Percentiles rank a stretch among this genome's conserved stretches.
These are phyloP conservation scores for Irena cyanogastra DNA, from an alignment of 2,113 vertebrate species.

Conservation along the genomic window DNA sequence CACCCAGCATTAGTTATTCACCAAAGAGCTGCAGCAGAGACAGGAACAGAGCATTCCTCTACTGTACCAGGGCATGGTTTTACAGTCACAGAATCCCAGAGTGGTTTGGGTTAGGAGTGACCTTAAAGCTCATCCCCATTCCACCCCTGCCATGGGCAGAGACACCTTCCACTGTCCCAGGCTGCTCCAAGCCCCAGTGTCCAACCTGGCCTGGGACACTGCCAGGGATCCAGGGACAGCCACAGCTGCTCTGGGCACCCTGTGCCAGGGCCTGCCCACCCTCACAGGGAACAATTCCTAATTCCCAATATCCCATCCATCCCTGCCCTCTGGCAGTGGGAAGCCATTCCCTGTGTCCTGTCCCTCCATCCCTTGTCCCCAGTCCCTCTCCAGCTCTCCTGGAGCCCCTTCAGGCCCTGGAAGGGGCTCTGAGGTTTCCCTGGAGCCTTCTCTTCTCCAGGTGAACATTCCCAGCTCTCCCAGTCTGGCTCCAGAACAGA, in stretches of 20 bases:
- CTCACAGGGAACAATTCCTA: rapidly evolving
- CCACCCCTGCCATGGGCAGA: neutral
- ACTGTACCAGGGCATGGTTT: neutral
- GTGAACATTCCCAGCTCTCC: neutral
- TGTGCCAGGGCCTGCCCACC: neutral
- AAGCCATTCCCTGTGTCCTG: neutral
- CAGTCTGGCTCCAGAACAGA: neutral
- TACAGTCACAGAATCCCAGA: neutral
- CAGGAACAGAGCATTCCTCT: neutral
- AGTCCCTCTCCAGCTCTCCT: neutral
- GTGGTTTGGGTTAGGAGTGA: neutral
- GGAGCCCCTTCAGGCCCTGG: rapidly evolving
- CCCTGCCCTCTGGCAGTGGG: neutral
- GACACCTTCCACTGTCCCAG: no score
- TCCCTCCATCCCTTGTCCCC: rapidly evolving
- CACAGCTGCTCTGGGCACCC: neutral
- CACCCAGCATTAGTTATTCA: neutral
- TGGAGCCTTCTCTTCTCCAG: neutral
- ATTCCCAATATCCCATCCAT: rapidly evolving
- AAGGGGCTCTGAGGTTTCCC: neutral
- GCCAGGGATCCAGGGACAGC: neutral
- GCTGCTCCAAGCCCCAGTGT: rapidly evolving
- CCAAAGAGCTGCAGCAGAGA: neutral
- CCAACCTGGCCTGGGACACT: neutral
- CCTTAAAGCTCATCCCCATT: neutral